Conservation (phyloP, 2,113 vertebrate genomes). For the Xenotilapia flavipinnis region DNA sequence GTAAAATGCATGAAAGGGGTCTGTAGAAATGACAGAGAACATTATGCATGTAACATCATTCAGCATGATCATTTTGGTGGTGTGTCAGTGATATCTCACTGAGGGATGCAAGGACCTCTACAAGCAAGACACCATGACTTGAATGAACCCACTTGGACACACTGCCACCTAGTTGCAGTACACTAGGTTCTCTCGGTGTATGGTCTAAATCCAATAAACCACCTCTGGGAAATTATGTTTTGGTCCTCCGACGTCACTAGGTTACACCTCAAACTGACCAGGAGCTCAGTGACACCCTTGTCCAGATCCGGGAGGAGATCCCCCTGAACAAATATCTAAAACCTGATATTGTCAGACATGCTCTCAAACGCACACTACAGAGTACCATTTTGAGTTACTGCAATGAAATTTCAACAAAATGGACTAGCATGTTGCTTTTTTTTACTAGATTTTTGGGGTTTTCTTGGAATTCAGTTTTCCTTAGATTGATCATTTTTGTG, state of each 20-base stretch:
- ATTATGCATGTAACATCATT: not conserved
- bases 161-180: not conserved
- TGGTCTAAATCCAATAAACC: not conserved
- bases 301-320: not conserved
- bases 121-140: not conserved
- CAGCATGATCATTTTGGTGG: not conserved
- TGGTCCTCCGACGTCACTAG: not conserved
- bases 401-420: not conserved
- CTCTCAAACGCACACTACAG: not conserved
- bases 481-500: not conserved
- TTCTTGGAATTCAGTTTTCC: not conserved
- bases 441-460: not conserved
- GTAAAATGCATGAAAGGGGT: not conserved
- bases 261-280: not conserved
- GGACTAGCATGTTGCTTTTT: not conserved
- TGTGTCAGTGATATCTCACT: not conserved
- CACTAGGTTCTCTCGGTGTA: not conserved
- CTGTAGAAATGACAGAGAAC: not conserved
- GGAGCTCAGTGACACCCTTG: not conserved
- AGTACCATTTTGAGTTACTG: not conserved
- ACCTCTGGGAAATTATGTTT: not conserved
- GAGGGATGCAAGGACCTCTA: not conserved
- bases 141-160: not conserved
- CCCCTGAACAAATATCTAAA: not conserved
- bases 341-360: not conserved